Percentiles rank a stretch among this genome's conserved stretches.
phyloP scores from a whole-genome alignment of 2,888 invertebrate genomes.

The Crocallis elinguaria region DNA sequence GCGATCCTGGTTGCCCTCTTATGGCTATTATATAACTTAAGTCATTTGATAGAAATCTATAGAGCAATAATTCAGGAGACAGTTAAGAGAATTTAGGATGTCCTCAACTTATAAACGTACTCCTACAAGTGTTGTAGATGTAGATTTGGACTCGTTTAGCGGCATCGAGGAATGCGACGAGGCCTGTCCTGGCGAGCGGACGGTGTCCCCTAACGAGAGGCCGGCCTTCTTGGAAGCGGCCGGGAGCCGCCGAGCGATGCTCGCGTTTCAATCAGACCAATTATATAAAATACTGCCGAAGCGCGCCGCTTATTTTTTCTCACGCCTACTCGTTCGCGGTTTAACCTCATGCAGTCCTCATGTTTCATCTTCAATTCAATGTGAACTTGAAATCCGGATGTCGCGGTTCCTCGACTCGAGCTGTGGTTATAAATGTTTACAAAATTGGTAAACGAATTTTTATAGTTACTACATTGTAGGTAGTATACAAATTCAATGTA shows the following conservation, averaged over 20 bases:
- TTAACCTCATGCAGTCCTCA: no score
- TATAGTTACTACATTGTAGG: no score
- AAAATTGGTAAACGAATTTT: no score
- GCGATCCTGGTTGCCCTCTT: no score
- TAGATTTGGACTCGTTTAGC: not conserved
- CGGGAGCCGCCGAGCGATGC: slow-evolving; percentile 57
- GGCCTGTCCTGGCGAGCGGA: slow-evolving; percentile 55
- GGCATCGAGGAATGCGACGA: slow-evolving; percentile 53
- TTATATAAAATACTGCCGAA: slow-evolving; percentile 62
- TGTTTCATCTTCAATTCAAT: no score
- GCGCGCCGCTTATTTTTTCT: slow-evolving; percentile 54
- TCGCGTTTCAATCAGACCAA: slow-evolving; percentile 83
- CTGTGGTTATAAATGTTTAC: no score
- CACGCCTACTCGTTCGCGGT: slow-evolving; percentile 34
- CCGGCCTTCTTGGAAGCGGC: slow-evolving; percentile 71
- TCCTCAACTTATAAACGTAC: not conserved
- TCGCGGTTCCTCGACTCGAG: not conserved
- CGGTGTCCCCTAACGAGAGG: slow-evolving; percentile 76
- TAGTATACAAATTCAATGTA: no score
- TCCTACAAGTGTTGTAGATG: not conserved
- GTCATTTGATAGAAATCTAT: no score
- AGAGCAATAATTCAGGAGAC: no score
- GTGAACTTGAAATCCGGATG: not conserved
- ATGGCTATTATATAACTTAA: no score
- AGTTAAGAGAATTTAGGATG: no score